Percentiles rank a stretch among this genome's conserved stretches.
phyloP scores from a whole-genome alignment of 2,113 vertebrate genomes.

The Mormoops blainvillei region DNA sequence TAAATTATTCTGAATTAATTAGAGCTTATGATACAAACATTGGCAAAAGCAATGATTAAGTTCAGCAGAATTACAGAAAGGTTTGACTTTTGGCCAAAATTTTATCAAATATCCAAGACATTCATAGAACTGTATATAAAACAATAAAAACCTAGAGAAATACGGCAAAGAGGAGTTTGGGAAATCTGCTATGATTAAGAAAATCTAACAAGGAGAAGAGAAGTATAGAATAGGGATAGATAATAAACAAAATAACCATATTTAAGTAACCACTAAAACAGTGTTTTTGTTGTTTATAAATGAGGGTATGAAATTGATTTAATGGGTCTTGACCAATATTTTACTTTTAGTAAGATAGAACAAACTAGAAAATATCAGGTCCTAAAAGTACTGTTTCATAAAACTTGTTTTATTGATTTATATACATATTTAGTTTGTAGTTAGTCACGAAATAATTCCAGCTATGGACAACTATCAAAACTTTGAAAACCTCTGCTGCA shows the following conservation, averaged over 20 bases:
- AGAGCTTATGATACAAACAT: neutral
- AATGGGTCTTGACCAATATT: neutral
- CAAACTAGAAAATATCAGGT: neutral
- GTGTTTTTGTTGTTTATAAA: neutral
- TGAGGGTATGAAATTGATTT: neutral
- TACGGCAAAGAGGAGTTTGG: neutral
- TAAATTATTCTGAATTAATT: slow-evolving; percentile 36
- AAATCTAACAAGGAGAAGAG: neutral
- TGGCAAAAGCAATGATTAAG: slow-evolving; percentile 41
- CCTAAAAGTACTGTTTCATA: neutral
- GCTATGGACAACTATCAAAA: neutral
- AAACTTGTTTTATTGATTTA: neutral
- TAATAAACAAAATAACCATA: neutral
- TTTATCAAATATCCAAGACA: neutral
- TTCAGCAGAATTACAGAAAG: neutral
- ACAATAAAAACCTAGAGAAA: slow-evolving; percentile 12
- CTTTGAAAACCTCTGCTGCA: neutral
- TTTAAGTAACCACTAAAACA: neutral
- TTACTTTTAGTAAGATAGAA: neutral
- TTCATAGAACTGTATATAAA: neutral
- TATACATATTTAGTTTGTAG: neutral
- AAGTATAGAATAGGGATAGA: neutral
- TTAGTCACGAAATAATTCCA: neutral
- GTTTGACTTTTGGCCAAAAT: neutral
- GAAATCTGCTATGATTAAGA: neutral